Conservation (phyloP, 2,113 vertebrate species). For the human (Homo sapiens) region GRCh38 chr20:56044001-56044500, state of each 20-base stretch:
- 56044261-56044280: background rate
- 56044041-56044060: conserved; percentile 74
- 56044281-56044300: background rate
- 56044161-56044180: background rate
- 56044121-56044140: conserved; percentile 48
- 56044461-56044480: background rate
- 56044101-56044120: conserved; percentile 21
- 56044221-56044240: background rate
- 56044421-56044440: accelerated
- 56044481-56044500: background rate
- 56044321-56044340: background rate
- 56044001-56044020: conserved; percentile 64
- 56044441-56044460: background rate
- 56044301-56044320: background rate
- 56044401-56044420: background rate
- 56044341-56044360: background rate
- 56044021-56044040: conserved; percentile 62
- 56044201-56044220: background rate
- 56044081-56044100: conserved; percentile 44
- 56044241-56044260: accelerated
- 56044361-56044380: background rate
- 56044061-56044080: background rate
- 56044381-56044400: background rate
- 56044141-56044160: background rate
- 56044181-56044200: background rate